These are phyloP conservation scores for Gopherus flavomarginatus DNA, from an alignment of 2,113 vertebrate genomes.

Conservation along the genomic window DNA sequence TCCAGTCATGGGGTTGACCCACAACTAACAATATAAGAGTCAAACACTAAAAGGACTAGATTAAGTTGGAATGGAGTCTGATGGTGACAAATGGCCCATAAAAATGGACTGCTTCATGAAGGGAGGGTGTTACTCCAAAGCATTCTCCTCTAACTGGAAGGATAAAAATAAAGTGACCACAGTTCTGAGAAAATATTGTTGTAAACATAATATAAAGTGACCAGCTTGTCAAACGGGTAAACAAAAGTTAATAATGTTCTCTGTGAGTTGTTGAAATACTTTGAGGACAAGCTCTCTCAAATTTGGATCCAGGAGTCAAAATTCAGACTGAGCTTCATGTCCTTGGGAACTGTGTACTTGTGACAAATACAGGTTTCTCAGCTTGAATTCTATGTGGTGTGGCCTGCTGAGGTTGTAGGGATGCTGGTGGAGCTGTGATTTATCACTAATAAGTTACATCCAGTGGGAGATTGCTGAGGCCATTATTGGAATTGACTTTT, in stretches of 20 bases:
- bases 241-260: not conserved
- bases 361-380: not conserved
- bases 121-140: not conserved
- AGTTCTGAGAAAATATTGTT: not conserved
- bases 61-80: not conserved
- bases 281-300: not conserved
- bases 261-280: not conserved
- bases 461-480: fast-evolving
- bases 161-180: not conserved
- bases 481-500: not conserved
- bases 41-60: fast-evolving
- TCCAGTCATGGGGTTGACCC: not conserved
- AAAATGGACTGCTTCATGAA: not conserved
- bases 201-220: not conserved
- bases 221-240: not conserved
- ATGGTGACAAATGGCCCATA: not conserved
- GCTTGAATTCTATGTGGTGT: not conserved
- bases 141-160: not conserved
- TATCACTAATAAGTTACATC: fast-evolving
- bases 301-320: not conserved
- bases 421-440: not conserved
- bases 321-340: not conserved
- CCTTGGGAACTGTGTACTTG: fast-evolving
- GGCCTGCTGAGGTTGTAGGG: fast-evolving
- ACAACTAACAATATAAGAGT: not conserved